Base-by-base conservation (phyloP, 2,888 invertebrate genomes). In the Lypha dubia region DNA sequence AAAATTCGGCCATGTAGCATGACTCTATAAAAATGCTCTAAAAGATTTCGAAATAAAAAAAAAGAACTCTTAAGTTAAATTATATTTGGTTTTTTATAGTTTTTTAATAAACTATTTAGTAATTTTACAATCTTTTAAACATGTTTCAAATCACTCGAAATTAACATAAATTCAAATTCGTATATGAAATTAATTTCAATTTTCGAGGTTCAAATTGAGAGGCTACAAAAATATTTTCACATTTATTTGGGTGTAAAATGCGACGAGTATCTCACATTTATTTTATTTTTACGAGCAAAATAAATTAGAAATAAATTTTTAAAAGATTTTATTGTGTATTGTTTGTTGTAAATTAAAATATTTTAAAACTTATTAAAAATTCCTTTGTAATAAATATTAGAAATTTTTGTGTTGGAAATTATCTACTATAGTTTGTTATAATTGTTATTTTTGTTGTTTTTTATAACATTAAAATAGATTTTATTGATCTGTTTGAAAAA, bases 21-120 rank as follows among this genome's bases (percentile, higher is more conserved):
- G 67, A 70, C 20, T 38, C 41, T 11, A 70, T 49, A 68, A 76
- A 46, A 71, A 28, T 60, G 20, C 17, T 58, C 6, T 44, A 44
- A 49, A 60, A 60, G n/a, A 24, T 38, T 38, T 9, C 3, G 11
- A 32, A 32, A 32, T n/a, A 51, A 22, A 7, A 20, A 65, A 35
- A 15, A 46, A 56, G 28, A 58, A 13, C 24, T 49, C 8, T 28
- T 49, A 68, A 62, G 62, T 15, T 53, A 41, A 74, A 80, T 80
- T 68, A 74, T 53, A 44, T 32, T n/a, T n/a, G 8, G 2, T 41
- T 22, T 60, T 80, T 80, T 68, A 80, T 67, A 15, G 3, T 9
- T 53, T 80, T 74, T 74, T 80, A 80, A 74, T 74, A 68, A 41
- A 71, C 13, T 51, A 73, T 73, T 73, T 49, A 71, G 51, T 35